phyloP scores from a whole-genome alignment of 2,888 invertebrate genomes.

The Iphiclides podalirius region DNA sequence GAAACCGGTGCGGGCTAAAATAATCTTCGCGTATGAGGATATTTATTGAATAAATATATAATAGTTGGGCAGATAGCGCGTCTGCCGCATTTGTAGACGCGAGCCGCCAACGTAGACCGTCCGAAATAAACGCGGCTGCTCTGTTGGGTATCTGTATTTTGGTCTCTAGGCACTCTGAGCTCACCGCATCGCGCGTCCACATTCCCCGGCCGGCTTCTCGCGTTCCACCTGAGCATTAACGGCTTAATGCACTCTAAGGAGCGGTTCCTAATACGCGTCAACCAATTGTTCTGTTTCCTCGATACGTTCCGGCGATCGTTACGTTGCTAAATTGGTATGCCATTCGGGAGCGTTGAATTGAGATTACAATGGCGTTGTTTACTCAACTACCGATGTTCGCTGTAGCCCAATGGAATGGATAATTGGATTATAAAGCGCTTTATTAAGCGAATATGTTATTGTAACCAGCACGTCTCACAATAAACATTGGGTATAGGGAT shows the following conservation, averaged over 20 bases:
- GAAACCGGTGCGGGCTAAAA: slow-evolving; percentile 5
- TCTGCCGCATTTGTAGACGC: slow-evolving; percentile 54
- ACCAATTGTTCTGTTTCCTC: slow-evolving; percentile 7
- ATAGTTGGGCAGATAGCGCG: slow-evolving; percentile 44
- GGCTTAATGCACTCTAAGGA: slow-evolving; percentile 17
- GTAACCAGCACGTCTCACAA: too few species aligned
- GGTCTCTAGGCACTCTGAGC: slow-evolving; percentile 49
- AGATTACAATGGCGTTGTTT: not conserved
- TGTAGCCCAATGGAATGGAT: too few species aligned
- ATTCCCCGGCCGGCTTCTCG: slow-evolving; percentile 36
- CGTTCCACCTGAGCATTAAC: slow-evolving; percentile 9
- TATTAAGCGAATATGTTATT: too few species aligned
- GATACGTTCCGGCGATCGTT: not conserved
- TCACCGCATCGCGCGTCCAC: slow-evolving; percentile 39
- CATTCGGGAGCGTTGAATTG: not conserved
- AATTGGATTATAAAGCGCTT: too few species aligned
- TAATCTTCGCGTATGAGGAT: slow-evolving; percentile 21
- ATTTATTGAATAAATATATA: slow-evolving; percentile 36
- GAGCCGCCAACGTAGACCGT: slow-evolving; percentile 61
- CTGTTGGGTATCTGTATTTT: slow-evolving; percentile 49
- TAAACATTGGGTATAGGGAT: too few species aligned
- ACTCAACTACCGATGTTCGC: not conserved
- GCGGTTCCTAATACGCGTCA: not conserved
- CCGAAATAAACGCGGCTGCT: slow-evolving; percentile 61
- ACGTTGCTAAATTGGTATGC: not conserved